A percentile compares a stretch with the other conserved stretches of the same genome.
phyloP scores from a whole-genome alignment of 2,888 invertebrate genomes.

The Empis stercorea region DNA sequence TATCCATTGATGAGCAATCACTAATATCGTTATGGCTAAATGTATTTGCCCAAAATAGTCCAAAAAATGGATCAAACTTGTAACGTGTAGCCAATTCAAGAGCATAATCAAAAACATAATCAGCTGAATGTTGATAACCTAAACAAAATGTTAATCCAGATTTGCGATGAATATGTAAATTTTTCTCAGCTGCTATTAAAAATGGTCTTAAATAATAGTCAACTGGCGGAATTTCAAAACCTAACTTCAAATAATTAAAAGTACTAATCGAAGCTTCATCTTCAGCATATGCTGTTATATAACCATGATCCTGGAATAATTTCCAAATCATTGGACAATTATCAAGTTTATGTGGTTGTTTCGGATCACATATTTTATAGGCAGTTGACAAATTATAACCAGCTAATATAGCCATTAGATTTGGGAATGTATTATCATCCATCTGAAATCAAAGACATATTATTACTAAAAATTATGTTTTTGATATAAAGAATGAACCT shows the following conservation, averaged over 20 bases:
- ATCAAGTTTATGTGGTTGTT: constrained; percentile 45
- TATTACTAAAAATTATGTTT: not conserved
- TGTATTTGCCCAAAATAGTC: constrained; percentile 67
- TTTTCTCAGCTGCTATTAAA: constrained; percentile 51
- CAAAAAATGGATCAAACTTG: constrained; percentile 50
- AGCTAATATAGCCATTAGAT: constrained; percentile 68
- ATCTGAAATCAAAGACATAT: constrained; percentile 37
- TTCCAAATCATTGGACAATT: constrained; percentile 67
- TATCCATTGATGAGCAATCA: constrained; percentile 53
- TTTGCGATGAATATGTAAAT: constrained; percentile 38
- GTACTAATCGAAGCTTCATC: constrained; percentile 61
- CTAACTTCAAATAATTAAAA: constrained; percentile 53
- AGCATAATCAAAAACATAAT: constrained; percentile 55
- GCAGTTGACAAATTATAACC: constrained; percentile 45
- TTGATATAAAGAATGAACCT: constrained; percentile 31
- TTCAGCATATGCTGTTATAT: constrained; percentile 69
- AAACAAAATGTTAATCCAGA: constrained; percentile 44
- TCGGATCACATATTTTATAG: constrained; percentile 39
- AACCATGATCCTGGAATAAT: constrained; percentile 53
- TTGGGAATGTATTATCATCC: constrained; percentile 83
- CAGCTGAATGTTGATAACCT: constrained; percentile 49
- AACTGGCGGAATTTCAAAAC: constrained; percentile 60
- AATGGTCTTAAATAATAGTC: constrained; percentile 72
- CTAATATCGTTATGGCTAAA: constrained; percentile 60
- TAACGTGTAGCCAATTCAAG: constrained; percentile 52